These are phyloP conservation scores for Heteromormyrus szaboi DNA, from an alignment of 2,797 vertebrate genomes.

Conservation along the genomic window DNA sequence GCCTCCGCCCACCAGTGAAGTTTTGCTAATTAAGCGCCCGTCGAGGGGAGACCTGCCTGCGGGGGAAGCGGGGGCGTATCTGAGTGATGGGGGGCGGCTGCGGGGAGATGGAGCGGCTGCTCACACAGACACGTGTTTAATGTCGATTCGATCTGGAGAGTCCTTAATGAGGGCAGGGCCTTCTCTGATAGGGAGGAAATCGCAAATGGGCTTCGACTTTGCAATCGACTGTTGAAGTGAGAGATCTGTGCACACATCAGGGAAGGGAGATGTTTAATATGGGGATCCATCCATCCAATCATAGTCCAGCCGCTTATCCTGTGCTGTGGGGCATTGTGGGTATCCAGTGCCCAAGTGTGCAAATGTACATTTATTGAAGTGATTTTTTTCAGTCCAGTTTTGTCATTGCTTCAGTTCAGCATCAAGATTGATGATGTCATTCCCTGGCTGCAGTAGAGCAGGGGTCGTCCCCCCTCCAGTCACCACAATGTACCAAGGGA, in stretches of 20 bases:
- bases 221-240: neutral
- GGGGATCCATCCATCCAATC: neutral
- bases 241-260: neutral
- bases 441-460: neutral
- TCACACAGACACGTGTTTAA: neutral
- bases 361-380: neutral
- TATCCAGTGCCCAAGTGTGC: neutral
- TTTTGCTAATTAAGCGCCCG: slow-evolving; percentile 58
- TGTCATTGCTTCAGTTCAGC: neutral
- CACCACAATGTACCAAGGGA: neutral
- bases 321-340: neutral
- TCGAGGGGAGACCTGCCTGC: slow-evolving; percentile 38
- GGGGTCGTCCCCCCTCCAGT: neutral
- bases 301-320: neutral
- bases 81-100: neutral
- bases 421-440: neutral
- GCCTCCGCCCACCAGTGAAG: slow-evolving; percentile 42
- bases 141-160: neutral
- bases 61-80: slow-evolving; percentile 16
- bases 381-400: neutral
- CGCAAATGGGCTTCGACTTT: neutral
- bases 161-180: neutral
- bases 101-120: neutral
- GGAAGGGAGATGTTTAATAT: neutral
- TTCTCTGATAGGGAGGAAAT: neutral